Evolutionary conservation across 2,888 invertebrate genomes (phyloP), one percentile per base, ranked within the genome.

Genomic region (Eumacrocentrus americanus): DNA sequence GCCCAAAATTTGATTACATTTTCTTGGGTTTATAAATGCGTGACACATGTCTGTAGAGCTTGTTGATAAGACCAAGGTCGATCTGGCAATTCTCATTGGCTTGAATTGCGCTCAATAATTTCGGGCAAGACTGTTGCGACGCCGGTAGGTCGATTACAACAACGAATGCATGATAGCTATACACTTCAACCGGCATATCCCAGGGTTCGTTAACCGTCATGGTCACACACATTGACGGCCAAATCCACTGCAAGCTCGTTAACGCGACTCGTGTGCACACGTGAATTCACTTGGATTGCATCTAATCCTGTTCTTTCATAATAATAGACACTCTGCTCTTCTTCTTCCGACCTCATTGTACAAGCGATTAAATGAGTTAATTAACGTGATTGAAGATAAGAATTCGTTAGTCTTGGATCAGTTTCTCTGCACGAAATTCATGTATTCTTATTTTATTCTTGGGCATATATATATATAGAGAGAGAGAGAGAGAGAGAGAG

Each of bases 171-270:
- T 46, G 25, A 46, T 23, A 7, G 37, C 29, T 4, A 29, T 29
- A 29, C 5, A 4, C 9, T 9, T 4, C 29, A 29, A 29, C 29
- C 29, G 29, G 29, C 29, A 29, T 29, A 25, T 37, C 68, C 65
- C 54, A 69, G 71, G 70, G 75, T 75, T 75, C 75, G 75, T 75
- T 75, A 75, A 71, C 75, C 75, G 75, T 75, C 75, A 75, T 74
- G 75, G 74, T 74, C 71, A 70, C 69, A 65, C 70, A 65, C 50
- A 22, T 38, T 57, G 38, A 56, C 34, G 53, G 47, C 53, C 9
- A 54, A 54, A 12, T n/a, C 16, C 42, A 47, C 56, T 40, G 51
- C 47, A 58, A 53, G 29, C 9, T 56, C 46, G 34, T 56, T 52
- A 61, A 63, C 59, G 58, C 53, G 42, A 52, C 48, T 16, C 11